Evolutionary conservation across 2,888 invertebrate genomes (phyloP).

Genomic region (Antheraea yamamai): DNA sequence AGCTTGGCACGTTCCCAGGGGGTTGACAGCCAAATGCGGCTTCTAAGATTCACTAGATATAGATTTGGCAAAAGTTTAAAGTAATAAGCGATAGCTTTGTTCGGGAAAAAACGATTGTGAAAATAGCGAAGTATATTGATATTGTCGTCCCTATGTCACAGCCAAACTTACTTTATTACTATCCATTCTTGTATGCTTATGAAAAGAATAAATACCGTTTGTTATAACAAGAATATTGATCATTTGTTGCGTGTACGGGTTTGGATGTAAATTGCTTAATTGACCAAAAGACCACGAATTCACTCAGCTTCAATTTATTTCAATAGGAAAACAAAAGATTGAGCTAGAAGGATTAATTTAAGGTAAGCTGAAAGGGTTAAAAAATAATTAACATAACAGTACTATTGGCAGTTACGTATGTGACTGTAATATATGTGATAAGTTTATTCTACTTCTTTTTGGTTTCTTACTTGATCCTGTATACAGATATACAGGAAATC

Average conservation of each 20-base stretch:
- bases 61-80: slow-evolving; percentile 41
- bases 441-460: no score
- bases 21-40: slow-evolving; percentile 51
- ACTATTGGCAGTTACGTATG: not conserved
- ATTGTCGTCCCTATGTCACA: not conserved
- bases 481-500: no score
- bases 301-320: not conserved
- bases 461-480: no score
- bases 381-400: not conserved
- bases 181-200: not conserved
- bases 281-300: no score
- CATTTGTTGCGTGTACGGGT: no score
- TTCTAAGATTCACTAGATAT: slow-evolving; percentile 37
- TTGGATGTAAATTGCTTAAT: no score
- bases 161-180: not conserved
- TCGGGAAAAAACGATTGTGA: slow-evolving; percentile 6
- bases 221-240: no score
- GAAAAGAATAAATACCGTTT: no score
- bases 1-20: slow-evolving; percentile 57
- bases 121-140: not conserved
- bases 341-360: not conserved
- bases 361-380: not conserved
- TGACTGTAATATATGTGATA: no score
- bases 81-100: slow-evolving; percentile 23
- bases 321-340: not conserved